phyloP scores from a whole-genome alignment of 2,888 invertebrate genomes.

The Aphidius colemani region DNA sequence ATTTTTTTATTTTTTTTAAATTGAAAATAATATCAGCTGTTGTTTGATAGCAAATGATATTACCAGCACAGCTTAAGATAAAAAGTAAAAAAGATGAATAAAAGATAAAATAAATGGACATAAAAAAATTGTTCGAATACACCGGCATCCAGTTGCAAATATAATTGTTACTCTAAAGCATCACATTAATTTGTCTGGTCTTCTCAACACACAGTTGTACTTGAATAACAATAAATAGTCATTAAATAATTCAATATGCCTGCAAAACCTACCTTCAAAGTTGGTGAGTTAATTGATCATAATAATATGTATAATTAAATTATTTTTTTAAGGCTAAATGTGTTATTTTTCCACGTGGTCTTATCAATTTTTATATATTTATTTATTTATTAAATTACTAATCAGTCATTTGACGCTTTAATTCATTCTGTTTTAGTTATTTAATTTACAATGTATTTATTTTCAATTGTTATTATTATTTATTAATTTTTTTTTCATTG shows the following conservation, averaged over 20 bases:
- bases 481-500: conserved; percentile 16
- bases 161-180: no score
- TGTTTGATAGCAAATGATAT: no score
- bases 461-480: not conserved
- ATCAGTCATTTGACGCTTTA: no score
- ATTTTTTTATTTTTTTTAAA: no score
- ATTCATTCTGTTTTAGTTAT: no score
- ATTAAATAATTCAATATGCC: conserved; percentile 32
- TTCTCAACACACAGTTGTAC: not conserved
- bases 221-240: not conserved
- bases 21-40: no score
- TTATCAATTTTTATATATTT: not conserved
- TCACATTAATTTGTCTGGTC: no score
- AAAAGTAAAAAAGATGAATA: no score
- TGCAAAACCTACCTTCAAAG: conserved; percentile 61
- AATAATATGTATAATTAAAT: not conserved
- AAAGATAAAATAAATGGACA: not conserved
- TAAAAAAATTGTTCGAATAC: not conserved
- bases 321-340: conserved; percentile 15
- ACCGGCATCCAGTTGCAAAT: not conserved
- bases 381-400: no score
- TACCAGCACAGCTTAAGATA: no score
- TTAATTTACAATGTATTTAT: no score
- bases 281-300: conserved; percentile 58
- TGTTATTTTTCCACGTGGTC: conserved; percentile 28